phyloP scores from a whole-genome alignment of 1,140 invertebrate genomes.

The Drosophila saltans region DNA sequence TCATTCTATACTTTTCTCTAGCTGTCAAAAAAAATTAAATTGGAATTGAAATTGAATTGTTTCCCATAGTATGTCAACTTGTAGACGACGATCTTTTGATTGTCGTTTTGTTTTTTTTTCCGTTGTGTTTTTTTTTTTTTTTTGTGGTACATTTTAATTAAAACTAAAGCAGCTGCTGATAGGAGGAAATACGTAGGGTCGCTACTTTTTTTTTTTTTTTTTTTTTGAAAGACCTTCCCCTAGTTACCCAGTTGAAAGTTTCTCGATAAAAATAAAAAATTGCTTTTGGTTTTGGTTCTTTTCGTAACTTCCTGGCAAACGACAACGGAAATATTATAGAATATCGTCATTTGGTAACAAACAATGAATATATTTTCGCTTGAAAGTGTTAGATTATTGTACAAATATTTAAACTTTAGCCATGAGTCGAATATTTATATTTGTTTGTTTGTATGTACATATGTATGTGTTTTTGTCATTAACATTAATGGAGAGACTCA shows the following conservation, averaged over 20 bases:
- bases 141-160: constrained; percentile 17
- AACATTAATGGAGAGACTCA: neutral
- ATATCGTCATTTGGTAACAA: neutral
- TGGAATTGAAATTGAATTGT: constrained; percentile 16
- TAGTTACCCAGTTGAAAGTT: constrained; percentile 6
- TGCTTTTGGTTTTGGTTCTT: neutral
- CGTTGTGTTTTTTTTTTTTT: too few species aligned
- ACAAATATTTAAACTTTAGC: constrained; percentile 19
- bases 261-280: constrained; percentile 10
- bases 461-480: neutral
- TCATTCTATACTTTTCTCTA: neutral
- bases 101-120: constrained; percentile 1
- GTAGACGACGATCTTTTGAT: constrained; percentile 17
- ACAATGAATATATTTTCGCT: neutral
- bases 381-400: constrained; percentile 21
- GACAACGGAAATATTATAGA: constrained; percentile 13
- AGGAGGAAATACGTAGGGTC: neutral
- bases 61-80: constrained; percentile 15
- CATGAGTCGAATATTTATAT: constrained; percentile 12
- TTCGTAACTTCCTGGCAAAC: constrained; percentile 10
- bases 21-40: constrained; percentile 17
- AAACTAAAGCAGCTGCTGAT: constrained; percentile 23
- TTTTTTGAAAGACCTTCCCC: constrained; percentile 11
- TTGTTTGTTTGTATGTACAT: neutral
- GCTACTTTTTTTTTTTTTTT: neutral